Base-by-base conservation (phyloP, 2,113 vertebrate genomes). In the Dendropsophus ebraccatus region DNA sequence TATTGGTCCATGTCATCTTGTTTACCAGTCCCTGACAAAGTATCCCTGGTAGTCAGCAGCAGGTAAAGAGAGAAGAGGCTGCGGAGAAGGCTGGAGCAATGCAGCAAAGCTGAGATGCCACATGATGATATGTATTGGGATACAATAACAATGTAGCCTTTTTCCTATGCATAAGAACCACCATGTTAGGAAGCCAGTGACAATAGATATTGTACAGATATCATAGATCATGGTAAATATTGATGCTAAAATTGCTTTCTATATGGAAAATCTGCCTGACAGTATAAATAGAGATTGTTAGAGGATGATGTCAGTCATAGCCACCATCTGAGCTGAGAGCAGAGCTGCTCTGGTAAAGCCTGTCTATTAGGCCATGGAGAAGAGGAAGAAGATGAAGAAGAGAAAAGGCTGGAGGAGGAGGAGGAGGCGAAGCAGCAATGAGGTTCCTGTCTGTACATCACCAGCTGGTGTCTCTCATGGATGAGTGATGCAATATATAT, bases 101-200 rank as follows among this genome's bases (percentile, higher is more conserved):
- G 93, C 93, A 93, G 91, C 90, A 94, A 89, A 92, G 2, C 32
- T n/a, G 47, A 49, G n/a, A 74, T n/a, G 25, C 13, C 41, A 49
- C 28, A 28, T n/a, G 1, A 25, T 13, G 49, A 11, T 2, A 50
- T 75, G 23, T 28, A 49, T 17, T 49, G 23, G 1, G 1, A 4
- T 50, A 49, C 5, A 25, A 76, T 50, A 49, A 25, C 37, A 75
- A 25, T 47, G n/a, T 17, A 52, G 23, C 47, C 73, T n/a, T n/a
- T n/a, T n/a, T n/a, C n/a, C n/a, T n/a, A n/a, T n/a, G n/a, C n/a
- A n/a, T n/a, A 50, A 41, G 41, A 41, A 41, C 41, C 8, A 8
- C 41, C 41, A 41, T 41, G 8, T 41, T 41, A 5, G 41, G 41
- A 41, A 5, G 41, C 41, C 41, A 41, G 41, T n/a, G n/a, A n/a